Evolutionary conservation across 2,888 invertebrate species (phyloP).

Genomic region (Galerucella pusilla): DNA sequence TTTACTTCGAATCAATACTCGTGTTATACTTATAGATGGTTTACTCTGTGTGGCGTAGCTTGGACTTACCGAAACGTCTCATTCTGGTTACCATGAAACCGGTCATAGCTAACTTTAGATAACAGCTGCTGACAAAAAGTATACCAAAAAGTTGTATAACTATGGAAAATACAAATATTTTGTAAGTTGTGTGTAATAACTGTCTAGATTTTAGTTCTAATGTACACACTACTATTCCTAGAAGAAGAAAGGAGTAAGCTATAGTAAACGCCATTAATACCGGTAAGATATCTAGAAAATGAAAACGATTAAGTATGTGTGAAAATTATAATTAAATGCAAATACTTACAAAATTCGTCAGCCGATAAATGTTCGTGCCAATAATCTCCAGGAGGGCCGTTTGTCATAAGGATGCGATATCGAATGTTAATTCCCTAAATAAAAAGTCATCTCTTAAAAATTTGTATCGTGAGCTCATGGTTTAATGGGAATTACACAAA

Average conservation of each 20-base stretch:
- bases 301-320: not conserved
- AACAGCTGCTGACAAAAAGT: conserved; percentile 75
- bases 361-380: conserved; percentile 94
- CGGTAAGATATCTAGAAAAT: conserved; percentile 83
- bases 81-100: conserved; percentile 72
- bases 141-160: conserved; percentile 78
- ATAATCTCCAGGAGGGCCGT: conserved; percentile 81
- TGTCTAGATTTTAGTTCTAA: conserved; percentile 82
- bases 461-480: too few relatives aligned
- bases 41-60: too few relatives aligned
- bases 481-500: too few relatives aligned
- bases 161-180: conserved; percentile 81
- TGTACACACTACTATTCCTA: conserved; percentile 79
- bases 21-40: too few relatives aligned
- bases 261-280: conserved; percentile 80
- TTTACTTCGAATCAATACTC: too few relatives aligned
- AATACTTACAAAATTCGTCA: conserved; percentile 89
- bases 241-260: conserved; percentile 77
- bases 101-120: conserved; percentile 80
- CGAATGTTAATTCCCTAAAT: conserved; percentile 79
- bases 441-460: conserved; percentile 24
- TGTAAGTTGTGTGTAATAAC: conserved; percentile 88
- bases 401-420: conserved; percentile 89
- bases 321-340: not conserved
- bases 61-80: conserved; percentile 65